phyloP scores from a whole-genome alignment of 2,113 vertebrate genomes.

The Gopherus evgoodei region DNA sequence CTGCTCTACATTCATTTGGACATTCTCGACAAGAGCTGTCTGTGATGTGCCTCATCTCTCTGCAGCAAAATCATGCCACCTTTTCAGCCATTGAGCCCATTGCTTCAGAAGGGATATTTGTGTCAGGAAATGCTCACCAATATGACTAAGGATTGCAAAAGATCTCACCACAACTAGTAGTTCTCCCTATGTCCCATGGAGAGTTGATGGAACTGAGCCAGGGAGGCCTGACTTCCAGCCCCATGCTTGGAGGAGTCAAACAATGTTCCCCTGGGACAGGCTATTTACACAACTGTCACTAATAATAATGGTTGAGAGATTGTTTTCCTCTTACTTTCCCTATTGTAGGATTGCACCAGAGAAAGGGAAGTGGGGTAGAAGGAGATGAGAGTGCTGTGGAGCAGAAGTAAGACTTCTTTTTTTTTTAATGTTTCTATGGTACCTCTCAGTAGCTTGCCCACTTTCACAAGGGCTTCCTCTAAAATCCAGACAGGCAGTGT shows the following conservation, averaged over 20 bases:
- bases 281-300: neutral
- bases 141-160: neutral
- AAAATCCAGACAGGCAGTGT: neutral
- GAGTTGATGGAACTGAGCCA: neutral
- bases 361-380: neutral
- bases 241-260: neutral
- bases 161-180: neutral
- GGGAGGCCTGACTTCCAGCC: neutral
- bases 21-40: neutral
- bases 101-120: neutral
- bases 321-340: neutral
- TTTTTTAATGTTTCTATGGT: neutral
- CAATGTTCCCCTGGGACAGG: fast-evolving
- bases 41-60: neutral
- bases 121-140: neutral
- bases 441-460: neutral
- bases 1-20: neutral
- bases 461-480: neutral
- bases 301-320: too few species aligned
- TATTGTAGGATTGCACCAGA: neutral
- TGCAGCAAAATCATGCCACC: neutral
- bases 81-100: neutral
- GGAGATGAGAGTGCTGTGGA: neutral
- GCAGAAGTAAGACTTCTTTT: neutral
- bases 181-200: fast-evolving